Evolutionary conservation across 2,888 invertebrate species (phyloP).

Genomic region (Bombyx huttoni): DNA sequence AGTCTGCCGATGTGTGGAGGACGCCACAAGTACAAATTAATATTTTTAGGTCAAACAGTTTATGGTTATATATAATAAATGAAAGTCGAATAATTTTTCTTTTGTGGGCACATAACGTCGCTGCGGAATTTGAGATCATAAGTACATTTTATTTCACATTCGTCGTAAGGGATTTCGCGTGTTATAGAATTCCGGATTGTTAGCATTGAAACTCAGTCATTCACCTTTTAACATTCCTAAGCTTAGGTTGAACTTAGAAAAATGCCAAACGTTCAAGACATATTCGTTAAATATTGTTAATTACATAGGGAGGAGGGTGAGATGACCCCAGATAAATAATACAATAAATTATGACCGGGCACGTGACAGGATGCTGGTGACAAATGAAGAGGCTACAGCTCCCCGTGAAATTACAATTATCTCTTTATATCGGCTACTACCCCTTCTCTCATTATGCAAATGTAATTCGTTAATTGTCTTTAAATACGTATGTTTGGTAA

Average conservation of each 20-base stretch:
- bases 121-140: background rate
- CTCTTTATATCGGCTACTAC: constrained; percentile 39
- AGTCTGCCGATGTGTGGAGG: too few species aligned
- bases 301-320: constrained; percentile 44
- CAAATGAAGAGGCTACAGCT: constrained; percentile 50
- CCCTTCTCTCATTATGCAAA: constrained; percentile 64
- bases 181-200: background rate
- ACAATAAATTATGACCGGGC: constrained; percentile 58
- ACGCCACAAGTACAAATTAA: too few species aligned
- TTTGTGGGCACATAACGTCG: background rate
- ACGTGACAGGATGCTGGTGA: constrained; percentile 71
- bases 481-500: constrained; percentile 11
- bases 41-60: too few species aligned
- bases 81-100: background rate
- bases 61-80: too few species aligned
- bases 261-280: background rate
- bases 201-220: background rate
- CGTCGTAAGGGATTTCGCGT: background rate
- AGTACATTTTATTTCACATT: background rate
- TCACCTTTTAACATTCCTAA: background rate
- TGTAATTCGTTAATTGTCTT: constrained; percentile 39
- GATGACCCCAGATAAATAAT: constrained; percentile 49
- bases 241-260: background rate
- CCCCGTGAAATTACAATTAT: constrained; percentile 68
- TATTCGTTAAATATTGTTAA: background rate